phyloP scores from a whole-genome alignment of 2,113 vertebrate genomes.

The Urocynchramus pylzowi region DNA sequence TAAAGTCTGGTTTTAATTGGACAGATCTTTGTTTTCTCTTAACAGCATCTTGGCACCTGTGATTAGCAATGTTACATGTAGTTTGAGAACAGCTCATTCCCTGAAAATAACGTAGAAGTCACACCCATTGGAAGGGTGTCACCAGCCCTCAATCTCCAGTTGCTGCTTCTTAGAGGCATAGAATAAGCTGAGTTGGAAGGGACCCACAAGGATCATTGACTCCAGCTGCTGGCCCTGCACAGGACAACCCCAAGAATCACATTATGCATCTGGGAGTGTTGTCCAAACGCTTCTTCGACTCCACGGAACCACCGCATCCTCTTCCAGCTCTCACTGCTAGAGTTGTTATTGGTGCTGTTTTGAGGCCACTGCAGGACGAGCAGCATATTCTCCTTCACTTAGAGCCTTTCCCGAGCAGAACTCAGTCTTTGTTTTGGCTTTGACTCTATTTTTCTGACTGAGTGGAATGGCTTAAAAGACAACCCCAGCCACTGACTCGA shows the following conservation, averaged over 20 bases:
- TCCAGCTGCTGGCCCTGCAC: not conserved
- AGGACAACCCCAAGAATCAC: not conserved
- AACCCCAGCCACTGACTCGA: not conserved
- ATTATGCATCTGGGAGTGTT: not conserved
- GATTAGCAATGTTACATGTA: not conserved
- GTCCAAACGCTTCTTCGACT: not conserved
- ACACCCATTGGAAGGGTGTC: not conserved
- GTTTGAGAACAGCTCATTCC: not conserved
- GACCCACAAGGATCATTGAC: not conserved
- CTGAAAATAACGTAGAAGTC: not conserved
- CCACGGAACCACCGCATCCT: not conserved
- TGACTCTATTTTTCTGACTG: not conserved
- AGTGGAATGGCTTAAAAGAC: not conserved
- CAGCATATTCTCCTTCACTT: not conserved
- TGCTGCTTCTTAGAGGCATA: not conserved
- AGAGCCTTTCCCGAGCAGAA: not conserved
- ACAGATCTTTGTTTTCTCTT: not conserved
- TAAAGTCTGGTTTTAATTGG: not conserved
- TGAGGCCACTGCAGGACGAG: rapidly evolving
- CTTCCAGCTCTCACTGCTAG: not conserved
- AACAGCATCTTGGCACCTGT: not conserved
- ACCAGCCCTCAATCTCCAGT: not conserved
- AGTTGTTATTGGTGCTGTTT: not conserved
- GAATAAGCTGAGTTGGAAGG: not conserved
- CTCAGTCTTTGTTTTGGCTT: not conserved